Evolutionary conservation across 2,113 vertebrate genomes (phyloP).

Genomic region (Caranx ignobilis): DNA sequence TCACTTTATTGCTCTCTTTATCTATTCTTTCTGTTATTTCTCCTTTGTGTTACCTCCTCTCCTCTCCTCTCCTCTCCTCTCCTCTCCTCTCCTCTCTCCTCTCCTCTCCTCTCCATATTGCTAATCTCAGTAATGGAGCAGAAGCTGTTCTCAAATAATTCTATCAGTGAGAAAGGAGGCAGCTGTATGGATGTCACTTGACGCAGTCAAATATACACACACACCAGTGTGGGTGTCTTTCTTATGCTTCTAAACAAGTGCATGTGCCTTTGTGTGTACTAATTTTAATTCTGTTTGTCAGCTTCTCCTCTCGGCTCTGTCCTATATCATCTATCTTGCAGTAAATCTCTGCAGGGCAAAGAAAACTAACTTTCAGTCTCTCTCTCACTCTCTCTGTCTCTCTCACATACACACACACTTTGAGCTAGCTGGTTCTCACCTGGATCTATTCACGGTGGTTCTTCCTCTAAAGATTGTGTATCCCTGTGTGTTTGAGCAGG

Average conservation of each 20-base stretch:
- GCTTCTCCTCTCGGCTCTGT: slow-evolving; percentile 12
- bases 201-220: slow-evolving; percentile 7
- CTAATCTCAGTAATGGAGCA: slow-evolving; percentile 50
- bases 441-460: slow-evolving; percentile 18
- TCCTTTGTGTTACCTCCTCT: background rate
- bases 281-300: slow-evolving; percentile 41
- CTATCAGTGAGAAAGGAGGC: slow-evolving; percentile 37
- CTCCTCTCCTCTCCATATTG: slow-evolving; percentile 7
- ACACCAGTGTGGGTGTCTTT: slow-evolving; percentile 29
- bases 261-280: background rate
- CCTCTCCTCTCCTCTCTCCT: background rate
- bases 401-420: background rate
- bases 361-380: background rate
- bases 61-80: no score
- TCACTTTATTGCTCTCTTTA: slow-evolving; percentile 56
- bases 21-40: slow-evolving; percentile 29
- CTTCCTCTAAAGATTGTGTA: background rate
- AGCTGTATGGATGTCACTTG: slow-evolving; percentile 28
- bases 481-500: slow-evolving; percentile 80
- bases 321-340: slow-evolving; percentile 2
- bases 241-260: slow-evolving; percentile 5
- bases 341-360: slow-evolving; percentile 21
- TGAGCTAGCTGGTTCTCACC: slow-evolving; percentile 16
- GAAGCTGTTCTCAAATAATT: slow-evolving; percentile 31
- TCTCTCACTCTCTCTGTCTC: background rate